Base-by-base conservation (phyloP, 2,797 vertebrate genomes). In the Merluccius polli region DNA sequence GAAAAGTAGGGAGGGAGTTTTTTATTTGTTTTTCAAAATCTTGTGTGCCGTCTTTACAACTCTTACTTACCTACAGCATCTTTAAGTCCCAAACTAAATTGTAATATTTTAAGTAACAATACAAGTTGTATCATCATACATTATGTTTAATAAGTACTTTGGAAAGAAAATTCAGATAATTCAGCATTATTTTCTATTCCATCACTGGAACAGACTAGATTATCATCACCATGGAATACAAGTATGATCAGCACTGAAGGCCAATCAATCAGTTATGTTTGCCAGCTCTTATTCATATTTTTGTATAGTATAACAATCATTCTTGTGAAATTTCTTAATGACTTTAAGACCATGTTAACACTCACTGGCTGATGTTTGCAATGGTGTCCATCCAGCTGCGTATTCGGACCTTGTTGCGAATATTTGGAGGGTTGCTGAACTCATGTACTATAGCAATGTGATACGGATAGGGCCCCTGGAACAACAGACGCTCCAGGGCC, bases 321-420 rank as follows among this genome's bases (percentile, higher is more conserved):
- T 27, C n/a, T 9, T n/a, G 48, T 59, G 48, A 13, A 15, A 44
- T 63, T 4, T 63, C 27, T 67, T 24, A 0, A 67, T 24, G 63
- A 15, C 29, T 31, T 31, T 0, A 27, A 30, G 65, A 30, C 27
- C 30, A 71, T 24, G 35, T 38, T 30, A 36, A 4, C 38, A 95
- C 97, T 97, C 89, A 99, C 98, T 99, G 98, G 89, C 98, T 98
- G 88, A 99, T 98, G 90, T 99, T 99, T 73, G 98, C 96, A 72
- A 99, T 97, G 0, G 97, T 98, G 92, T 99, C 98, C 98, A 99
- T 99, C 98, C 98, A 99, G 87, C 97, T 98, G 35, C 98, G 95
- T 79, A 99, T 94, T 65, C 98, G 96, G 81, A 99, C 97, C 85
- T 99, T 99, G 90, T 99, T 99, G 75, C 97, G 93, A 41, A 99